Evolutionary conservation across 2,888 invertebrate genomes (phyloP), one percentile per base, ranked within the genome.

Genomic region (Blomia tropicalis): DNA sequence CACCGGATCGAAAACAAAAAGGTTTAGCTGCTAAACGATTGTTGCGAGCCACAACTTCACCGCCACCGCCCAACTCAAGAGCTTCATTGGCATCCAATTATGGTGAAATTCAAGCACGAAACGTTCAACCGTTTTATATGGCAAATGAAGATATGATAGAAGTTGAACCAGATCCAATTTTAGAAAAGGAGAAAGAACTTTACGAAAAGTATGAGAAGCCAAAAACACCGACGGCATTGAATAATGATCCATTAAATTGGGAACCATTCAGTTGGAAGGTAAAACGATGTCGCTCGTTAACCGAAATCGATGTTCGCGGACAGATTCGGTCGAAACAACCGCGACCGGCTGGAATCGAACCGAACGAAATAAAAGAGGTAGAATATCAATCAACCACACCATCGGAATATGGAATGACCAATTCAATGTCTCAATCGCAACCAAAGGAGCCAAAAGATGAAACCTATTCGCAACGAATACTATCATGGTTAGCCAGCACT

Each of bases 281-380:
- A 3, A 43, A 64, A 25, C 60, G 68, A 56, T 66, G 66, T 58
- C 65, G 66, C 25, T 66, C 66, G 25, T 58, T 68, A 22, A 62
- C 66, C 22, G 68, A 67, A 31, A n/a, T 64, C 43, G 65, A 67
- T 60, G 60, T 66, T 36, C 25, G 65, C 22, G 60, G 56, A 53
- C 63, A 62, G 58, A 60, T 63, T 2, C 25, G 11, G 23, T n/a
- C 23, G 23, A 47, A 47, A 27, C 56, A 56, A 36, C 11, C 56
- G 14, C 31, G 29, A 7, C n/a, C n/a, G n/a, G n/a, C 11, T 14
- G 2, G 25, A 11, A 30, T 27, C 1, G 56, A 56, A 36, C 17
- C 23, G 14, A 3, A 5, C 4, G 7, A 5, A 43, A 14, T 5
- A 43, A 11, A 2, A 23, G 30, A 27, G 11, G 29, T 11, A 22